Evolutionary conservation across 2,888 invertebrate species (phyloP).

Genomic region (Leptodirus hochenwartii): DNA sequence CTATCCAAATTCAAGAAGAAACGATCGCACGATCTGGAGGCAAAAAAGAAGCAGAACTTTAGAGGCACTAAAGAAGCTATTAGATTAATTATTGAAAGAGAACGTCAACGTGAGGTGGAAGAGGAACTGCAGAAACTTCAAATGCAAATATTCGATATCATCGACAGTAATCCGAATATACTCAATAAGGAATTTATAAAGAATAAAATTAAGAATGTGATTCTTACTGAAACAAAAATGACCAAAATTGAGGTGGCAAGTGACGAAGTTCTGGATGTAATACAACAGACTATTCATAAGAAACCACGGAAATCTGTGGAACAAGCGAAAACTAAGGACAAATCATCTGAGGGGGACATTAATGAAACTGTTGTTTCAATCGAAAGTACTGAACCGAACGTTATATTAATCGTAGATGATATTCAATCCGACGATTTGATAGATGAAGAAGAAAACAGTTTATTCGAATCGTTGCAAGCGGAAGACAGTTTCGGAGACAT

Average conservation of each 20-base stretch:
- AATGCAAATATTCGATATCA: slow-evolving; percentile 29
- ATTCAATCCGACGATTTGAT: slow-evolving; percentile 4
- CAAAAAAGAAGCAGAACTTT: slow-evolving; percentile 12
- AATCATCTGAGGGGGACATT: neutral
- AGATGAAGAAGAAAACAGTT: slow-evolving; percentile 2
- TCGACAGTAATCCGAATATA: slow-evolving; percentile 30
- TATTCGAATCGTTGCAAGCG: neutral
- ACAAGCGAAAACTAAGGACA: slow-evolving; percentile 2
- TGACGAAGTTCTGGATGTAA: slow-evolving; percentile 9
- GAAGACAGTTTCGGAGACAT: too few relatives aligned
- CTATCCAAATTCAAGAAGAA: slow-evolving; percentile 23
- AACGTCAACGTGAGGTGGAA: slow-evolving; percentile 28
- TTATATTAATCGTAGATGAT: slow-evolving; percentile 2
- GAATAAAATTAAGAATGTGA: slow-evolving; percentile 24
- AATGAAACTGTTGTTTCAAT: neutral
- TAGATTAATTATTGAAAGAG: slow-evolving; percentile 23
- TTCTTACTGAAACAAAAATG: slow-evolving; percentile 20
- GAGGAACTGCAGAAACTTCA: slow-evolving; percentile 30
- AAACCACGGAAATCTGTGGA: slow-evolving; percentile 2
- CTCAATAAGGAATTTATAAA: slow-evolving; percentile 30
- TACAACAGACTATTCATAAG: slow-evolving; percentile 6
- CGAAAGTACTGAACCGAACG: neutral
- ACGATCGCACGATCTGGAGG: slow-evolving; percentile 12
- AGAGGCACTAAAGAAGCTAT: slow-evolving; percentile 16
- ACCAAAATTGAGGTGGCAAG: too few relatives aligned